These are phyloP conservation scores for Rhinatrema bivittatum DNA, from an alignment of 2,797 vertebrate species.

Conservation along the genomic window DNA sequence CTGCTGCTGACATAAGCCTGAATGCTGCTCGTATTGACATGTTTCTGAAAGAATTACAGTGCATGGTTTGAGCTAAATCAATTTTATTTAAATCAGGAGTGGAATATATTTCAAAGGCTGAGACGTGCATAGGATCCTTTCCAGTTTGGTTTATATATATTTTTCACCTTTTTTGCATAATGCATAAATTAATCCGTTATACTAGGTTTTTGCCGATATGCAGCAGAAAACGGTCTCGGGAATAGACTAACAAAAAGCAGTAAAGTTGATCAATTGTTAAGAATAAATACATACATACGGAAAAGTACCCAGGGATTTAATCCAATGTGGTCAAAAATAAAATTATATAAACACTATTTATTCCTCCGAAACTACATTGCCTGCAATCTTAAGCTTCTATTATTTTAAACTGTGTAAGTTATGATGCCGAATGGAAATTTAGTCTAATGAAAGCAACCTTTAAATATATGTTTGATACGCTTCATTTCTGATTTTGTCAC, in stretches of 20 bases:
- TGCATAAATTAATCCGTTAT: slow-evolving; percentile 3
- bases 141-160: slow-evolving; percentile 17
- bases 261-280: slow-evolving; percentile 16
- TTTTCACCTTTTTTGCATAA: slow-evolving; percentile 17
- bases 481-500: no score
- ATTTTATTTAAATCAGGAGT: slow-evolving; percentile 37
- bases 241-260: slow-evolving; percentile 16
- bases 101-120: slow-evolving; percentile 26
- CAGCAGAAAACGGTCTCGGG: neutral
- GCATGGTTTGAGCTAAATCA: slow-evolving; percentile 28
- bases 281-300: slow-evolving; percentile 35
- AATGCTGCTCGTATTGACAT: slow-evolving; percentile 29
- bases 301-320: slow-evolving; percentile 24
- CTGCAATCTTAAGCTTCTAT: slow-evolving; percentile 35
- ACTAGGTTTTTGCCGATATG: no score
- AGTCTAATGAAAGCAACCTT: no score
- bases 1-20: slow-evolving; percentile 40
- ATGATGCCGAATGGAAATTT: no score
- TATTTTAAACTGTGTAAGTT: no score
- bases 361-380: slow-evolving; percentile 37
- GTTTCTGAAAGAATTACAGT: slow-evolving; percentile 36
- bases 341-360: slow-evolving; percentile 36
- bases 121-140: slow-evolving; percentile 15
- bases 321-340: slow-evolving; percentile 32
- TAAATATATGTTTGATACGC: no score